Evolutionary conservation across 2,888 invertebrate genomes (phyloP).

Genomic region (Bimastos eiseni): DNA sequence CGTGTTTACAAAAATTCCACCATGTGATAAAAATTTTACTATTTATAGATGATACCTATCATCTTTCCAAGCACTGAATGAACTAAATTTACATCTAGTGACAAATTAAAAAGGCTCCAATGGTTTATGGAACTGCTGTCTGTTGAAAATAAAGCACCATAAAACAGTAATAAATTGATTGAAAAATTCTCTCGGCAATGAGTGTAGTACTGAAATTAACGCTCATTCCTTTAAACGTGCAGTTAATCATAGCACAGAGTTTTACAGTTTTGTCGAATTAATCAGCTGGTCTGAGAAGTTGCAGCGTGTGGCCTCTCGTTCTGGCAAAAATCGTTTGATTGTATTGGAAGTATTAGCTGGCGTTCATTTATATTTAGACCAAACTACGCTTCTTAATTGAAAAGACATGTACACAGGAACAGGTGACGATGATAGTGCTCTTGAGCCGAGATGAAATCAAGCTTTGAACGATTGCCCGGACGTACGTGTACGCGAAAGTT

Average conservation of each 20-base stretch:
- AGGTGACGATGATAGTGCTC: not conserved
- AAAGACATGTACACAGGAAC: not conserved
- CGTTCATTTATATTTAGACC: not conserved
- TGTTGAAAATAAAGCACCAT: no score
- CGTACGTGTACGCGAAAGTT: not conserved
- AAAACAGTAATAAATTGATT: no score
- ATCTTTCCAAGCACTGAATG: no score
- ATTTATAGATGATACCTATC: no score
- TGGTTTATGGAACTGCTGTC: no score
- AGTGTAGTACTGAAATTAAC: no score
- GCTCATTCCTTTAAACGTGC: not conserved
- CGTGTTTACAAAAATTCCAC: no score
- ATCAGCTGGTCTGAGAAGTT: not conserved
- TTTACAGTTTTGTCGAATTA: not conserved
- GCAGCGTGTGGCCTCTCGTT: not conserved
- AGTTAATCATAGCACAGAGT: not conserved
- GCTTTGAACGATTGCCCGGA: not conserved
- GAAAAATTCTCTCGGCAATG: no score
- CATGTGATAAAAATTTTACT: no score
- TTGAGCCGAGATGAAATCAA: not conserved
- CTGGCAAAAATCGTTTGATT: not conserved
- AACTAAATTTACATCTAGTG: no score
- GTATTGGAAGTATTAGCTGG: not conserved
- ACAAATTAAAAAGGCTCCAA: no score
- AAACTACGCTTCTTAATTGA: not conserved